Evolutionary conservation across 2,888 invertebrate genomes (phyloP).

Genomic region (Acleris cristana): DNA sequence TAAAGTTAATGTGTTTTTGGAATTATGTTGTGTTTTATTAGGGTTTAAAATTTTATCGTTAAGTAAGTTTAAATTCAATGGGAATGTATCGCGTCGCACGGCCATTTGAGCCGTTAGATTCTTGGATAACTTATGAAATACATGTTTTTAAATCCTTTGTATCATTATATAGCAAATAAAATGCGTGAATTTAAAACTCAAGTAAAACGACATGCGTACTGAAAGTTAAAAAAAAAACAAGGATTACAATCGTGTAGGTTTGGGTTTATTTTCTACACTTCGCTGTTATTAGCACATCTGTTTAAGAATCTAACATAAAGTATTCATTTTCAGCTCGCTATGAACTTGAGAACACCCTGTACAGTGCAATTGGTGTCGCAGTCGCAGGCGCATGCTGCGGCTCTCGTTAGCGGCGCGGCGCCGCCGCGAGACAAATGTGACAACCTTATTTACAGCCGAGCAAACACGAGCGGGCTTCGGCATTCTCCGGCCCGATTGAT

Average conservation of each 20-base stretch:
- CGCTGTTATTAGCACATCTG: not conserved
- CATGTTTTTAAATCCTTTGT: too few species aligned
- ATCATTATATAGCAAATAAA: too few species aligned
- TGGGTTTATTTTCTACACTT: too few species aligned
- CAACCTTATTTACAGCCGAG: slow-evolving; percentile 53
- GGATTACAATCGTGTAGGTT: too few species aligned
- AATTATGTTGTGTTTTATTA: slow-evolving; percentile 22
- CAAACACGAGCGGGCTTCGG: slow-evolving; percentile 37
- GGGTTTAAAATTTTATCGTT: not conserved
- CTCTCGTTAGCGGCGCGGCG: slow-evolving; percentile 54
- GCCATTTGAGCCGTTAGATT: too few species aligned
- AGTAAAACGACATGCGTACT: too few species aligned
- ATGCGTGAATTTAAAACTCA: too few species aligned
- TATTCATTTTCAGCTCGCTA: not conserved
- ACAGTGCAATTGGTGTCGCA: slow-evolving; percentile 19
- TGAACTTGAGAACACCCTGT: slow-evolving; percentile 21
- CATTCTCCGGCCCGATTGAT: slow-evolving; percentile 26
- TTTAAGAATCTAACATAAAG: not conserved
- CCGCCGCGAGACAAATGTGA: slow-evolving; percentile 63
- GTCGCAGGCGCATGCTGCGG: slow-evolving; percentile 27
- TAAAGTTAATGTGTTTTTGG: slow-evolving; percentile 24
- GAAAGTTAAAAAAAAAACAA: too few species aligned
- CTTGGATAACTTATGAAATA: too few species aligned
- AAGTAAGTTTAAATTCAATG: not conserved
- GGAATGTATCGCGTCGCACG: not conserved